Evolutionary conservation across 2,797 vertebrate genomes (phyloP), one percentile per base, ranked within the genome.

Genomic region (Cichlasoma orientale): DNA sequence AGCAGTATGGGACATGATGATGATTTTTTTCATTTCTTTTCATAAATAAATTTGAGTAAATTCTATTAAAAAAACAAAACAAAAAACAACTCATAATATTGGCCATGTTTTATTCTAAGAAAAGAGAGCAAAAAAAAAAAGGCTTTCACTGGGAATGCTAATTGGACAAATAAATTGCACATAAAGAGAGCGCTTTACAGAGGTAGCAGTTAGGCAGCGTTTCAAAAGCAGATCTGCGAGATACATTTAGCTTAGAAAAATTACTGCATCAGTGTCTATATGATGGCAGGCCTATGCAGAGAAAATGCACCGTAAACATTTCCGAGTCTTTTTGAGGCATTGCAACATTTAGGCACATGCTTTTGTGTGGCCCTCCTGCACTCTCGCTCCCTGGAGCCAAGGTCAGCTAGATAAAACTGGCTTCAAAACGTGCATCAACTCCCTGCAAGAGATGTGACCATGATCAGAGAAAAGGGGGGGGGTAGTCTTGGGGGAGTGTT

Each of bases 391-490:
- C 56, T 56, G 69, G 68, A 79, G 38, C 82, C 91, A 92, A 94
- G 92, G 91, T 91, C 88, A 56, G 69, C 71, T 52, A 77, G 93
- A 93, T 94, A 90, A 84, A 50, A 19, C 54, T 68, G 56, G 47
- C 54, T 77, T 70, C 1, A 21, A 36, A 66, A 81, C 82, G 54
- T 70, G 72, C 85, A 77, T 73, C 33, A 41, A 66, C 84, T 88
- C 85, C 86, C 78, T 55, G 75, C 56, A 70, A 74, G 77, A 84
- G 75, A 85, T 76, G 50, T 31, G 76, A 83, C 70, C 56, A 56
- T 73, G 74, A 89, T 88, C 82, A 84, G 66, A 86, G 81, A 57
- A 78, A 56, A 72, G 44, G 2, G 0, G 23, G 6, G 4, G 18
- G 7, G 21, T 38, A 78, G 75, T 70, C 53, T 41, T 52, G 38